These are phyloP conservation scores for Sycophila sp. DNA, from an alignment of 1,140 invertebrate genomes.

Conservation along the genomic window DNA sequence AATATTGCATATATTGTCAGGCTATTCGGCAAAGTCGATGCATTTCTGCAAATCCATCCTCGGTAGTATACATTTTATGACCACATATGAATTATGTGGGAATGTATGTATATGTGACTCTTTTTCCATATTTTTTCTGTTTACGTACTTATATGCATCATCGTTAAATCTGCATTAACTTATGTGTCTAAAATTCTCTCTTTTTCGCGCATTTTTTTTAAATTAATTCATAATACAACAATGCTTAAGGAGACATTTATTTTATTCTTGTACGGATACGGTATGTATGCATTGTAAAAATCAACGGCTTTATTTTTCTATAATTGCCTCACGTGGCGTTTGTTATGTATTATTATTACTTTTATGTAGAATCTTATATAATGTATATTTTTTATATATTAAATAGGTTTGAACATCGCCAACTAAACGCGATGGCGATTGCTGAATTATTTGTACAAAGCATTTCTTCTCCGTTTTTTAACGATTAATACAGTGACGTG, in stretches of 20 bases:
- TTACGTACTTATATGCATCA: slow-evolving; percentile 10
- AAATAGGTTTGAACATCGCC: background rate
- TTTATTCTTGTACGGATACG: too few species aligned
- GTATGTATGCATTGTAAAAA: background rate
- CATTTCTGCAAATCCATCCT: slow-evolving; percentile 15
- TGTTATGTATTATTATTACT: background rate
- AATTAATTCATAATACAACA: slow-evolving; percentile 29
- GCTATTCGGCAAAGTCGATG: slow-evolving; percentile 28
- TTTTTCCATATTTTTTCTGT: background rate
- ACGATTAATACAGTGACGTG: slow-evolving; percentile 3
- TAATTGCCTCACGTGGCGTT: background rate
- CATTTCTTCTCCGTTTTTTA: too few species aligned
- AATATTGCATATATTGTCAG: slow-evolving; percentile 18
- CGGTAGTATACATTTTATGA: slow-evolving; percentile 1
- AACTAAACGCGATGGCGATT: background rate
- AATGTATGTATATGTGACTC: background rate
- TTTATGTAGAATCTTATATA: background rate
- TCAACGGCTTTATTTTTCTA: background rate
- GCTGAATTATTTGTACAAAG: slow-evolving; percentile 20
- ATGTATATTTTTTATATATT: background rate
- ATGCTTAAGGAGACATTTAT: slow-evolving; percentile 37
- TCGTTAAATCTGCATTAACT: slow-evolving; percentile 31
- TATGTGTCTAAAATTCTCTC: slow-evolving; percentile 14
- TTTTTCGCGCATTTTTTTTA: slow-evolving; percentile 24
- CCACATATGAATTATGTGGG: background rate